A percentile compares a stretch with the other conserved stretches of the same genome.
phyloP scores from a whole-genome alignment of 2,797 vertebrate genomes.

The Gorsachius magnificus region DNA sequence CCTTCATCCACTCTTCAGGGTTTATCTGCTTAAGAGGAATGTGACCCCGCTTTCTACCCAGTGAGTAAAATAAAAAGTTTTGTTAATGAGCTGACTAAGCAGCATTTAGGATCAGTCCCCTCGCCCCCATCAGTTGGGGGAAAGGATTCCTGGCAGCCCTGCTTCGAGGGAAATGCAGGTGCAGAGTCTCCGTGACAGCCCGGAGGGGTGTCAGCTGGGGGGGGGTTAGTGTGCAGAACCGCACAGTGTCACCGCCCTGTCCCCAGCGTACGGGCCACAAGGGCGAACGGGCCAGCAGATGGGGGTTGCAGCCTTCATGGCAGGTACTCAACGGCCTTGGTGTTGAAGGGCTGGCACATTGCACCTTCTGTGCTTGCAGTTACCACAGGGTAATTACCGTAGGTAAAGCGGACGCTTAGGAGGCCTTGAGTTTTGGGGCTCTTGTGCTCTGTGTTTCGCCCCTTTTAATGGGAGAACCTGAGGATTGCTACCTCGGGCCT shows the following conservation, averaged over 20 bases:
- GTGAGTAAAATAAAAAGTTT: not conserved
- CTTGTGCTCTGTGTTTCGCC: not conserved
- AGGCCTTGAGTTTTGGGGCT: no score
- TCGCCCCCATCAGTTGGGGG: rapidly evolving
- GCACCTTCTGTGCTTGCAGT: not conserved
- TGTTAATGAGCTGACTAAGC: not conserved
- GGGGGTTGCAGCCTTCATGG: not conserved
- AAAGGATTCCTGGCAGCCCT: not conserved
- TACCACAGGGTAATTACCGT: not conserved
- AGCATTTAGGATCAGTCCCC: not conserved
- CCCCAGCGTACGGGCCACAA: rapidly evolving
- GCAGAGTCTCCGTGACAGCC: not conserved
- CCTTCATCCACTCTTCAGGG: no score
- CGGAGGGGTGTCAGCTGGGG: no score
- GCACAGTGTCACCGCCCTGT: rapidly evolving
- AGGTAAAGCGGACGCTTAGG: not conserved
- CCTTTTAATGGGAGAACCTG: not conserved
- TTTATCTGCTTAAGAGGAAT: not conserved
- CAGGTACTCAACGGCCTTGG: not conserved
- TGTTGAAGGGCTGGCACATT: no score
- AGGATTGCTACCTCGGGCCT: not conserved
- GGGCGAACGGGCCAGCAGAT: not conserved
- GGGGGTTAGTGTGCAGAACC: no score
- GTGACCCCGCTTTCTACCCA: not conserved
- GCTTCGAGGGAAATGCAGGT: rapidly evolving